Percentiles rank a stretch among this genome's conserved stretches.
phyloP scores from a whole-genome alignment of 2,113 vertebrate species.

The Thamnaconus septentrionalis region DNA sequence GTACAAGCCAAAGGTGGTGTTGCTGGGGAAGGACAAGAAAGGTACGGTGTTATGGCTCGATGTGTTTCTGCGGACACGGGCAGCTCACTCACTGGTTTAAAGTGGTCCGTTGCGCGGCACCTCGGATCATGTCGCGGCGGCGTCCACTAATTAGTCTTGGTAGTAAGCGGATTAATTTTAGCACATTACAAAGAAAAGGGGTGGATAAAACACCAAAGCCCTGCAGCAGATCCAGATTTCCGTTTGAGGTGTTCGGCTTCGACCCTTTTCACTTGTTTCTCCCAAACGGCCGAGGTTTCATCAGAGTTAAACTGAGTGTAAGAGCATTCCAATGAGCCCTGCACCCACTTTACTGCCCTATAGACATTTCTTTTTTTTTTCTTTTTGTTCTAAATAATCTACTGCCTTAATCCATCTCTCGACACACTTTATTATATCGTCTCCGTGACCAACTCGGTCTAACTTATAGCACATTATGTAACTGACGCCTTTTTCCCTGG shows the following conservation, averaged over 20 bases:
- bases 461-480: conserved; percentile 15
- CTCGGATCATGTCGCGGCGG: conserved; percentile 35
- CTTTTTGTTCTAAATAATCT: conserved; percentile 24
- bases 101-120: conserved; percentile 31
- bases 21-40: conserved; percentile 98
- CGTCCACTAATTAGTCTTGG: conserved; percentile 56
- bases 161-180: conserved; percentile 34
- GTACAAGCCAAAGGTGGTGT: conserved; percentile 97
- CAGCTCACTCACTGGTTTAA: conserved; percentile 28
- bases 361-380: conserved; percentile 13
- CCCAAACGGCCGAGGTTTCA: conserved; percentile 10
- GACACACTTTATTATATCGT: conserved; percentile 21
- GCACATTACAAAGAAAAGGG: conserved; percentile 12
- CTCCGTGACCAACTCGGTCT: conserved; percentile 4
- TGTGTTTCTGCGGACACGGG: not conserved
- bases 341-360: conserved; percentile 12
- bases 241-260: conserved; percentile 6
- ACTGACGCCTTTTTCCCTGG: conserved; percentile 11
- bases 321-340: conserved; percentile 3
- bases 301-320: conserved; percentile 2
- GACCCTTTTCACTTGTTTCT: conserved; percentile 11
- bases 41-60: conserved; percentile 67
- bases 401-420: conserved; percentile 17
- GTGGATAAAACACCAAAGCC: conserved; percentile 5
- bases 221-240: conserved; percentile 5